Evolutionary conservation across 2,797 vertebrate species (phyloP).

Genomic region (Salarias fasciatus): DNA sequence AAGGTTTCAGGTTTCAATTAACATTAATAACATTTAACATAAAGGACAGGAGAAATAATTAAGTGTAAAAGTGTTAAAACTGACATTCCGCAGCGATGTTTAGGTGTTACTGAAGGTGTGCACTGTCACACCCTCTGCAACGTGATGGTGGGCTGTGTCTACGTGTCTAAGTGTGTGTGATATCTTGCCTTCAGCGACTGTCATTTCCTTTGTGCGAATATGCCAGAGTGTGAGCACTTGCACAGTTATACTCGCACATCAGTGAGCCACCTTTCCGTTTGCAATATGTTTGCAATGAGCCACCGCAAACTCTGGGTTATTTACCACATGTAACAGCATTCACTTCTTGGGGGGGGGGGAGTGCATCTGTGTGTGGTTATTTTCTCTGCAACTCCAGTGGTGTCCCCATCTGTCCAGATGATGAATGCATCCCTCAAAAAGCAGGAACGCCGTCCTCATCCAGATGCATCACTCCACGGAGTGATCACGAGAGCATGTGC

Average conservation of each 20-base stretch:
- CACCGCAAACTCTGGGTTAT: constrained; percentile 18
- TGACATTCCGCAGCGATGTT: not conserved
- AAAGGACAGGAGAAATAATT: not conserved
- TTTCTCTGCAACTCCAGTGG: too few relatives aligned
- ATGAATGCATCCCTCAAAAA: constrained; percentile 30
- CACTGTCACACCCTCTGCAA: constrained; percentile 6
- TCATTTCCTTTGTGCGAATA: constrained; percentile 14
- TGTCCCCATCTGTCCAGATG: constrained; percentile 41
- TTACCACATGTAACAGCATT: constrained; percentile 3
- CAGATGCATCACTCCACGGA: constrained; percentile 34
- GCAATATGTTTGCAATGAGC: not conserved
- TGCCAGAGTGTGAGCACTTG: not conserved
- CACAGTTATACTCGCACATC: not conserved
- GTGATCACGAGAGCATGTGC: constrained; percentile 25
- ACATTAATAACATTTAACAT: too few relatives aligned
- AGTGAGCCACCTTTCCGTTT: not conserved
- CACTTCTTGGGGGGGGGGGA: not conserved
- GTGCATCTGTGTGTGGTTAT: not conserved
- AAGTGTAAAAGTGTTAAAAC: not conserved
- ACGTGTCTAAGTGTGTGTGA: constrained; percentile 8
- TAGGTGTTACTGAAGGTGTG: constrained; percentile 16
- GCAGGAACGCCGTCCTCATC: constrained; percentile 29
- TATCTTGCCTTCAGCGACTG: constrained; percentile 14
- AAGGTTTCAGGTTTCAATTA: too few relatives aligned
- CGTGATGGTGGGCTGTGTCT: constrained; percentile 12